phyloP scores from a whole-genome alignment of 2,888 invertebrate genomes.

The Mayetiola destructor region DNA sequence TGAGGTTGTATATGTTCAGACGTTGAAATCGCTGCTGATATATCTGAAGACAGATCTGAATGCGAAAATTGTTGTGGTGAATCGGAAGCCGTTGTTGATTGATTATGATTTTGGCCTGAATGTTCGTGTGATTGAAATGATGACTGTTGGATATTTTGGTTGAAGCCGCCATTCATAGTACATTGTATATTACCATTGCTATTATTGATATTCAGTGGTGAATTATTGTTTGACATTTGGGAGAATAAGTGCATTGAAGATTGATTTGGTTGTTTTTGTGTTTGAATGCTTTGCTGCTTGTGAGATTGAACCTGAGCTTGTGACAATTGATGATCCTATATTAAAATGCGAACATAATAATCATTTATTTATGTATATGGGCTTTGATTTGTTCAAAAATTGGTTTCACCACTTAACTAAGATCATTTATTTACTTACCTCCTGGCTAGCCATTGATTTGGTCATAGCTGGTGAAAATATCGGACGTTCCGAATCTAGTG shows the following conservation, averaged over 20 bases:
- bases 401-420: too few relatives aligned
- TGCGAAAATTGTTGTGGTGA: slow-evolving; percentile 42
- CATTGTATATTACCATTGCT: neutral
- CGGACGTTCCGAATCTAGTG: neutral
- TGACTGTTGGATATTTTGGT: neutral
- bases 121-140: slow-evolving; percentile 20
- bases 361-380: too few relatives aligned
- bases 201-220: neutral
- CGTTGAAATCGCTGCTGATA: slow-evolving; percentile 62
- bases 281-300: neutral
- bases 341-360: too few relatives aligned
- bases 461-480: slow-evolving; percentile 1
- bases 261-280: neutral
- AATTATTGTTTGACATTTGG: neutral
- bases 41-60: slow-evolving; percentile 60
- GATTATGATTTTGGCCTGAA: slow-evolving; percentile 28
- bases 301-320: neutral
- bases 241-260: neutral
- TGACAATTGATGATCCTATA: neutral
- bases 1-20: slow-evolving; percentile 42
- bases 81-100: slow-evolving; percentile 19
- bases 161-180: neutral
- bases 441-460: too few relatives aligned
- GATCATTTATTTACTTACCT: too few relatives aligned
- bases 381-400: too few relatives aligned